Evolutionary conservation across 2,113 vertebrate genomes (phyloP).

Genomic region (Tragelaphus imberbis): DNA sequence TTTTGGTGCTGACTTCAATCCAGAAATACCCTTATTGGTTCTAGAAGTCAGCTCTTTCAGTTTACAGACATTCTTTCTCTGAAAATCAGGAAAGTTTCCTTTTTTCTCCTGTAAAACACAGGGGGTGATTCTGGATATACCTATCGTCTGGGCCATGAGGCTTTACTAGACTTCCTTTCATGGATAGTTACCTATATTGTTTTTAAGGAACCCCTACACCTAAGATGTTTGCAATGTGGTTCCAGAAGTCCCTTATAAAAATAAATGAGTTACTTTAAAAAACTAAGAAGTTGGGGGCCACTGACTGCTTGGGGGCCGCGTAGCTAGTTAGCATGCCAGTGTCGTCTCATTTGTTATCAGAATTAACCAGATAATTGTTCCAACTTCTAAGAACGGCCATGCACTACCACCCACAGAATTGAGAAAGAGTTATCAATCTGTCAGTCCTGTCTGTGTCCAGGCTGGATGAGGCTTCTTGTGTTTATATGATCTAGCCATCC

Average conservation of each 20-base stretch:
- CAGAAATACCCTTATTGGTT: neutral
- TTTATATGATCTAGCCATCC: neutral
- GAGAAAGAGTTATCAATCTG: neutral
- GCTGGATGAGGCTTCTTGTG: neutral
- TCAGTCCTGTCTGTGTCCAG: neutral
- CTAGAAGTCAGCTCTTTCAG: neutral
- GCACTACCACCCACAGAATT: neutral
- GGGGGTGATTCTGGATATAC: neutral
- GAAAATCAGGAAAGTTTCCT: neutral
- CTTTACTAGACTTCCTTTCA: neutral
- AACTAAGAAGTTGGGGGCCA: neutral
- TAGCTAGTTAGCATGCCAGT: neutral
- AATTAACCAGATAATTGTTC: neutral
- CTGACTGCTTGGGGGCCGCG: fast-evolving
- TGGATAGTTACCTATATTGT: neutral
- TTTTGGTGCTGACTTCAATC: neutral
- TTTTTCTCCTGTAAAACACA: neutral
- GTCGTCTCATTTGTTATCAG: neutral
- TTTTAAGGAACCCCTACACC: neutral
- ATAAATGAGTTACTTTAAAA: neutral
- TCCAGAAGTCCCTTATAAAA: neutral
- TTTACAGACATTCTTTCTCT: neutral
- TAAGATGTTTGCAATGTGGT: neutral
- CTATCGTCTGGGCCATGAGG: neutral
- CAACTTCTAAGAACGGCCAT: neutral